Evolutionary conservation across 2,888 invertebrate genomes (phyloP).

Genomic region (Dynastes tityus): DNA sequence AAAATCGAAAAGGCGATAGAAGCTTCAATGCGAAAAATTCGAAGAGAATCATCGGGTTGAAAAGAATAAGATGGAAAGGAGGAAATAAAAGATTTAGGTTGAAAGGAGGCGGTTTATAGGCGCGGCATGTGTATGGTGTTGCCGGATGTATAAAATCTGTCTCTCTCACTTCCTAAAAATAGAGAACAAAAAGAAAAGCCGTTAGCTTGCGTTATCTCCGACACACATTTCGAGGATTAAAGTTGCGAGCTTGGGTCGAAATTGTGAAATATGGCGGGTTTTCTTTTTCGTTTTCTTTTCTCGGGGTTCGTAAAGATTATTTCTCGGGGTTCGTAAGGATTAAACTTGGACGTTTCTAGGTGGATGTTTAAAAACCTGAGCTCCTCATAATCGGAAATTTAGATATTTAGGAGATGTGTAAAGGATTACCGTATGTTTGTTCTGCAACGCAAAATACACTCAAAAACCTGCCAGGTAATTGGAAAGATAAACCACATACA

Average conservation of each 20-base stretch:
- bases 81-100: no score
- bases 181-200: neutral
- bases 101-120: no score
- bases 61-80: neutral
- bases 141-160: constrained; percentile 4
- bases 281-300: neutral
- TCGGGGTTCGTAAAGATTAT: neutral
- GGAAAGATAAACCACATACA: no score
- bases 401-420: no score
- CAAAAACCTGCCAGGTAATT: no score
- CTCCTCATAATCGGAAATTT: no score
- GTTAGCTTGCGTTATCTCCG: constrained; percentile 1
- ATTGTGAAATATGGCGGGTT: constrained; percentile 14
- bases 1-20: neutral
- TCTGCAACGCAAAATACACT: no score
- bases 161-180: no score
- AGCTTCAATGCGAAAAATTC: no score
- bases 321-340: neutral
- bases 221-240: constrained; percentile 21
- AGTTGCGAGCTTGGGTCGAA: neutral
- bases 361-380: no score
- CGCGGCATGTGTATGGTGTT: neutral
- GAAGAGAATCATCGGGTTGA: neutral
- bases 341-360: no score
- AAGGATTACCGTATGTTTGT: no score